Base-by-base conservation (phyloP, 2,113 vertebrate species). In the Ptilonorhynchus violaceus region DNA sequence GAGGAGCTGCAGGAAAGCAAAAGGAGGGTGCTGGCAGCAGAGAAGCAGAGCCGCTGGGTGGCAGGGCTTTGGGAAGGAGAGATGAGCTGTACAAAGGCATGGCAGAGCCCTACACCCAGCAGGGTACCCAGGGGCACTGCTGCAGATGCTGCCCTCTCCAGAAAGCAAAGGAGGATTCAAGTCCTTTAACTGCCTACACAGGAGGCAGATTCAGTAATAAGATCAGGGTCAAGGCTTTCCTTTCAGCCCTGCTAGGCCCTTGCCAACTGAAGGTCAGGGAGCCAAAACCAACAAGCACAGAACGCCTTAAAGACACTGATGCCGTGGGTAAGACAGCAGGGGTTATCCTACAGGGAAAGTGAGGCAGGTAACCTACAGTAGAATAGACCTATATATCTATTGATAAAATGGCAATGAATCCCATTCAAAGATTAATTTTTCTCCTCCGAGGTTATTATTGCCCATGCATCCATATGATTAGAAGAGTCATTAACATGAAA, bases 251-350 rank as follows among this genome's bases (percentile, higher is more conserved):
- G 27, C 41, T 64, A 25, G 18, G 15, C 19, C 37, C 50, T 37
- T 31, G 23, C 11, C 0, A 0, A 16, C 35, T 41, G 46, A 60
- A 81, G 46, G 27, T 7, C n/a, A 23, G 0, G 0, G 0, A 17
- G 9, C 4, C 44, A 69, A 31, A 92, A 41, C 4, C 28, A 73
- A 47, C 1, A 33, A 68, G 12, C 37, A 11, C 17, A 31, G 56
- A 80, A 39, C 9, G 9, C 15, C 21, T 31, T 47, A 31, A 63
- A 41, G 14, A 59, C 12, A 15, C 5, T 10, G 24, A 76, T 27
- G 27, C 8, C 15, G 28, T 8, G 6, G 11, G 14, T 19, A 55
- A 59, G 10, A 10, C 16, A 85, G 27, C 5, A 78, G 4, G 4
- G 6, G 4, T 35, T 64, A n/a, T 24, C 85, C 5, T 35, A 3